Evolutionary conservation across 2,113 vertebrate genomes (phyloP), one percentile per base, ranked within the genome.

Genomic region (Hiodon alosoides): DNA sequence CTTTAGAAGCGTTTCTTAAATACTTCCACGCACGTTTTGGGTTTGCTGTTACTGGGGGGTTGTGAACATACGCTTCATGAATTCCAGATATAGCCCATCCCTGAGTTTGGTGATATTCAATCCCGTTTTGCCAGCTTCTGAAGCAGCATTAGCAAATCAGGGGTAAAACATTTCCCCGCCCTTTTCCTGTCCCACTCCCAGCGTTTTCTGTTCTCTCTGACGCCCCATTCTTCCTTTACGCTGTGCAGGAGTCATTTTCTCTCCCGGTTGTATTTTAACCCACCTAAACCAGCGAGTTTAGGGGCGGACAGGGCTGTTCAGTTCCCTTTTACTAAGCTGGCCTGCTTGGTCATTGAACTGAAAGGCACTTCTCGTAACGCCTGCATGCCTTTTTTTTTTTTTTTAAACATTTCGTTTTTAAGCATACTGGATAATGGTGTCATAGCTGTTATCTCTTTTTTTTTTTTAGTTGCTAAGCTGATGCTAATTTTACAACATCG

Each of bases 91-190:
- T 54, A 62, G 48, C 54, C 13, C 52, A 64, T 65, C 61, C 64
- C 53, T 3, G 47, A 68, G 17, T 31, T 54, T 55, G 59, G 46
- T 17, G 50, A 73, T 10, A 65, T 54, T 53, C 72, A 65, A 68
- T 69, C 65, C 60, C 59, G 46, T 61, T 75, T 71, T 69, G 73
- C 62, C 75, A 73, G 80, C 77, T 79, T 64, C 60, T 69, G 75
- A 81, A 84, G 78, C 79, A 84, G 85, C 82, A 81, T 79, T 51
- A 78, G 82, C 79, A 82, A 77, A 79, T 46, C 50, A 11, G 14
- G 47, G 54, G 31, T 10, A 46, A 62, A 61, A 54, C 31, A 8
- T 11, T 2, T n/a, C 17, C 8, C 46, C 61, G 61, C 5, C 67
- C 61, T 64, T 64, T 16, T 64, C 4, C 66, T 9, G 13, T 48